phyloP scores from a whole-genome alignment of 2,113 vertebrate species.

The Megalops atlanticus region DNA sequence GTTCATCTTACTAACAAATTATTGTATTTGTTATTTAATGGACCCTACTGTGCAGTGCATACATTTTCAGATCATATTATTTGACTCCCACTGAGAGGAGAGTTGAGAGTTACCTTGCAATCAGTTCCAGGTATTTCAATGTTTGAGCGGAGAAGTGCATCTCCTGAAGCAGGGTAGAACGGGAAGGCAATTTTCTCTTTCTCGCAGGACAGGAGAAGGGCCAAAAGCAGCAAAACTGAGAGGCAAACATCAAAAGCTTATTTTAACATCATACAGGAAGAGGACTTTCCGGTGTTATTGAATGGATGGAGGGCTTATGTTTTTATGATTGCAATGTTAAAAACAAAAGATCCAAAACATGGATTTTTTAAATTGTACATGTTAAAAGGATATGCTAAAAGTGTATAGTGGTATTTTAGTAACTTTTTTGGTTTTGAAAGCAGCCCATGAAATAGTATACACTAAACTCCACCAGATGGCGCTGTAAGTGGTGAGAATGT shows the following conservation, averaged over 20 bases:
- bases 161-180: neutral
- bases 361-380: neutral
- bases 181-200: neutral
- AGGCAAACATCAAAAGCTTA: neutral
- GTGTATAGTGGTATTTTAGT: too few relatives aligned
- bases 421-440: too few relatives aligned
- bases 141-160: constrained; percentile 9
- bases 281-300: neutral
- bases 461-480: too few relatives aligned
- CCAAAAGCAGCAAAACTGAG: constrained; percentile 15
- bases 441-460: too few relatives aligned
- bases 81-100: neutral
- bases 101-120: constrained; percentile 11
- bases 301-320: neutral
- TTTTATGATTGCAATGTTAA: neutral
- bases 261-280: neutral
- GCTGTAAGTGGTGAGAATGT: too few relatives aligned
- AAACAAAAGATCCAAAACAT: neutral
- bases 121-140: constrained; percentile 30
- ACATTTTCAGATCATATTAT: neutral
- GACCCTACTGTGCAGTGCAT: too few relatives aligned
- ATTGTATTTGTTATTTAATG: too few relatives aligned
- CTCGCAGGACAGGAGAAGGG: neutral
- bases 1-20: too few relatives aligned
- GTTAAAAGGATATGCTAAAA: neutral